Evolutionary conservation across 2,888 invertebrate species (phyloP), one percentile per base, ranked within the genome.

Genomic region (Myopa testacea): DNA sequence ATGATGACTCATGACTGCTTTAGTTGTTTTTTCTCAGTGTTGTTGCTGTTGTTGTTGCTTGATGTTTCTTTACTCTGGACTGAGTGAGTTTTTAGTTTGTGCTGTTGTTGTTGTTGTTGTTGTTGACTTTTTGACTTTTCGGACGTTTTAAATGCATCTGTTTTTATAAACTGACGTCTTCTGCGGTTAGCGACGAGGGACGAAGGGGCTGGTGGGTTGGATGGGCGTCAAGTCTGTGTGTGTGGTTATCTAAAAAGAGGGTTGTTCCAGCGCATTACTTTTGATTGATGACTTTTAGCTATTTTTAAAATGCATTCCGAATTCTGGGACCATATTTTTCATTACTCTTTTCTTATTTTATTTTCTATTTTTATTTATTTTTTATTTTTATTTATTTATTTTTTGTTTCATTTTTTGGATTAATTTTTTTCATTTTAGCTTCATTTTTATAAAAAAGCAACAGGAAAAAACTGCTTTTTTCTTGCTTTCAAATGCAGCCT

Each of bases 261-360:
- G 58, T 58, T 58, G 58, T 58, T 14, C 58, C 14, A n/a, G 16
- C 5, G 58, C n/a, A 58, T 58, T 62, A 14, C n/a, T 4, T 69
- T 69, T 40, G 45, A 50, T 69, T 69, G 26, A 45, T 69, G 68
- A 69, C 6, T 69, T 45, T 6, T 10, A 50, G 52, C 55, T 70
- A 34, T 70, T 69, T 52, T 50, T 55, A 70, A 8, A 70, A 70
- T 50, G 70, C 38, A 70, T 52, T 52, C 45, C 40, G 14, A 34
- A 37, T 4, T 37, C 26, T 4, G 34, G 1, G 3, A 1, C 2
- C 26, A 34, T 37, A 10, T 38, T 38, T 67, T 67, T 14, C 16
- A 4, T 8, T 69, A 19, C 34, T 69, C 45, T 69, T 50, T n/a
- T 69, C 34, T 69, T 12, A 34, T 12, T 50, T 50, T 50, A 50